Conservation (phyloP, 2,113 vertebrate genomes). For the Dromaius novaehollandiae region DNA sequence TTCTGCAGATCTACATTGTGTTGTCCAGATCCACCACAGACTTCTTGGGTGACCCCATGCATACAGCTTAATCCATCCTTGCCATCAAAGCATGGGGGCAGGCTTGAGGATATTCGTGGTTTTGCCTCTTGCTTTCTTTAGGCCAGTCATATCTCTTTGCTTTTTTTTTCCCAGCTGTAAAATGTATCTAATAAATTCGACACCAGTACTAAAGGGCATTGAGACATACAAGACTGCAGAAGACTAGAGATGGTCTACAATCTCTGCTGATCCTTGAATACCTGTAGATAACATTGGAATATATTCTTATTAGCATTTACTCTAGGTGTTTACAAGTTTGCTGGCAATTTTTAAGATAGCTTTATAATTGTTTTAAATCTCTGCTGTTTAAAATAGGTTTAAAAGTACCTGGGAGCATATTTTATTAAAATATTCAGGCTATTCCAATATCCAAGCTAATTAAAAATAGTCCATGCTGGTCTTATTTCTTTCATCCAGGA, state of each 20-base stretch:
- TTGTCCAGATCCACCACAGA: fast-evolving
- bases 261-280: not conserved
- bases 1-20: not conserved
- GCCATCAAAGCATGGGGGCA: not conserved
- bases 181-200: not conserved
- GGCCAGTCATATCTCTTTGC: not conserved
- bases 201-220: not conserved
- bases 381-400: conserved; percentile 17
- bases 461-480: not conserved
- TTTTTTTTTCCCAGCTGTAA: not conserved
- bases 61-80: not conserved
- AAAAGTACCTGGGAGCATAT: not conserved
- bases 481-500: not conserved
- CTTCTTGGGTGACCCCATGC: not conserved
- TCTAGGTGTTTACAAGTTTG: not conserved
- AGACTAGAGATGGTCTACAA: not conserved
- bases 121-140: not conserved
- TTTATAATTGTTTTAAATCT: conserved; percentile 32
- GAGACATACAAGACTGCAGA: not conserved
- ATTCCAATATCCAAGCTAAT: conserved; percentile 40
- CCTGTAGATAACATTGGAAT: not conserved
- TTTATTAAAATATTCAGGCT: conserved; percentile 39
- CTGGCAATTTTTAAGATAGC: not conserved
- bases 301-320: not conserved
- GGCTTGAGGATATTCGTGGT: not conserved